These are phyloP conservation scores for Drosophila seclusa DNA, from an alignment of 2,888 invertebrate genomes.

Conservation along the genomic window DNA sequence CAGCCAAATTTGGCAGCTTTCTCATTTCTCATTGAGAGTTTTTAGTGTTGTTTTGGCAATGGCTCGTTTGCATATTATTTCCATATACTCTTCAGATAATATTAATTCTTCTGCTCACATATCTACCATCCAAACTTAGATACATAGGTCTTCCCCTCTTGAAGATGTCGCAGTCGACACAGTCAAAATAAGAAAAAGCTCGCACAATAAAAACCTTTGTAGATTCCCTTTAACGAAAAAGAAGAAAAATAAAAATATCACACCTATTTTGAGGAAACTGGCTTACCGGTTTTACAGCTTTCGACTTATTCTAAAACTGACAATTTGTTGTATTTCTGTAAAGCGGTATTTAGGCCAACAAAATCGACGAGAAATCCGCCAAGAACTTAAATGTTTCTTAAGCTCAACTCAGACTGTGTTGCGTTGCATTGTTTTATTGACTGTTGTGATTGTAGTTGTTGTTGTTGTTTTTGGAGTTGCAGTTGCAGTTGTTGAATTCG, in stretches of 20 bases:
- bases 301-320: conserved; percentile 58
- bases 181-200: conserved; percentile 8
- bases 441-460: conserved; percentile 18
- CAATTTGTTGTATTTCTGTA: conserved; percentile 32
- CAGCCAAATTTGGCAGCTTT: conserved; percentile 7
- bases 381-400: conserved; percentile 45
- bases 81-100: not conserved
- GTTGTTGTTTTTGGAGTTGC: conserved; percentile 14
- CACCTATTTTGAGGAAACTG: conserved; percentile 50
- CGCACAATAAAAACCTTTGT: conserved; percentile 52
- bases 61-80: not conserved
- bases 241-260: conserved; percentile 32
- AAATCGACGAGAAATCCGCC: conserved; percentile 48
- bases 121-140: not conserved
- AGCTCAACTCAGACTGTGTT: conserved; percentile 1
- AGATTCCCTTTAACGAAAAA: not conserved
- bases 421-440: conserved; percentile 3
- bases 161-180: not conserved
- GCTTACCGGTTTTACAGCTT: conserved; percentile 59
- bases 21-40: not conserved
- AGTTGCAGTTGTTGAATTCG: conserved; percentile 27
- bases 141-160: not conserved
- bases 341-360: conserved; percentile 54
- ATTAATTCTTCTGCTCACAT: not conserved
- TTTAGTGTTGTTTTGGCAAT: not conserved